phyloP scores from a whole-genome alignment of 2,888 invertebrate species.

The Thecophora atra region DNA sequence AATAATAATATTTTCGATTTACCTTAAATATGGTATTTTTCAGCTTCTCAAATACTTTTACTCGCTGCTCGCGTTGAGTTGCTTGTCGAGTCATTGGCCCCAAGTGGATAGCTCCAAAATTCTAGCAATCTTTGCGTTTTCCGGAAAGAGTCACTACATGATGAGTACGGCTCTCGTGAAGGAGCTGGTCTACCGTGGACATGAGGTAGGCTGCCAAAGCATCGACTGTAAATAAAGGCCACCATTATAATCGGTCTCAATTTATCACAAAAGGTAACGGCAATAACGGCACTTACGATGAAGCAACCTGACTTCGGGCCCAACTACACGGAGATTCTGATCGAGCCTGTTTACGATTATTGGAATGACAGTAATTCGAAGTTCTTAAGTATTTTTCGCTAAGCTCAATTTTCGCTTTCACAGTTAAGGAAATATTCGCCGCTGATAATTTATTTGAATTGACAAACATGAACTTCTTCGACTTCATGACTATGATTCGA shows the following conservation, averaged over 20 bases:
- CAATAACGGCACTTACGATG: conserved; percentile 56
- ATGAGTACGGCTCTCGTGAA: conserved; percentile 66
- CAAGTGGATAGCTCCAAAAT: conserved; percentile 58
- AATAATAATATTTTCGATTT: neutral
- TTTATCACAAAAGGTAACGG: conserved; percentile 50
- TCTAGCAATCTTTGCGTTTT: conserved; percentile 66
- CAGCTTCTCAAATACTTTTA: conserved; percentile 11
- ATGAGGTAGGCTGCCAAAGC: conserved; percentile 56
- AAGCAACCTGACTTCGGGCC: conserved; percentile 51
- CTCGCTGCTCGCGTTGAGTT: neutral
- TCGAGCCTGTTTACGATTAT: conserved; percentile 61
- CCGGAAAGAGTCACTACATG: conserved; percentile 67
- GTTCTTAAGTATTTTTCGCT: neutral
- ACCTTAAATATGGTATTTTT: neutral
- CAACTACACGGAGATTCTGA: conserved; percentile 63
- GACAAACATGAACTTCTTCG: conserved; percentile 51
- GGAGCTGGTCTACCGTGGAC: conserved; percentile 66
- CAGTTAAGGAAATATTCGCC: conserved; percentile 57
- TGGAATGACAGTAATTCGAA: conserved; percentile 54
- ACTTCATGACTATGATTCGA: conserved; percentile 58
- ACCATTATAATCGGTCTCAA: too few species aligned
- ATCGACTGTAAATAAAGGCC: neutral
- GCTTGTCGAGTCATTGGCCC: conserved; percentile 27
- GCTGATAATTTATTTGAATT: conserved; percentile 58
- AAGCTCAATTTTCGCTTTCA: neutral